Evolutionary conservation across 2,797 vertebrate species (phyloP).

Genomic region (Silurus lanzhouensis): DNA sequence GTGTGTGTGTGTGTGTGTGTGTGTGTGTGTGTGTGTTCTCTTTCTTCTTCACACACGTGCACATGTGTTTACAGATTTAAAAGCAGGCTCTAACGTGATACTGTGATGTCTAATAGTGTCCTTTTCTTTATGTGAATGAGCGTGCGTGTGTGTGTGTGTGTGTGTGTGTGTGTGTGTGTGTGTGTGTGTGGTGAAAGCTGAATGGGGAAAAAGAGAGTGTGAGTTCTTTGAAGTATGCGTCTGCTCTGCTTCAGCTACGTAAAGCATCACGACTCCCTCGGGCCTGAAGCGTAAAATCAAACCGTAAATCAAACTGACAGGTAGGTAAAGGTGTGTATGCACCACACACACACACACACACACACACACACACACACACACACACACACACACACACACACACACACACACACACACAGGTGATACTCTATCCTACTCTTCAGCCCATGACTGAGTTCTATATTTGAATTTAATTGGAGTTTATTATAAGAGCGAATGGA

Average conservation of each 20-base stretch:
- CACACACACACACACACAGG: constrained; percentile 12
- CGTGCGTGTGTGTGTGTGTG: constrained; percentile 8
- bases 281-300: constrained; percentile 36
- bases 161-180: constrained; percentile 4
- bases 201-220: neutral
- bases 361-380: neutral
- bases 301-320: constrained; percentile 43
- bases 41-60: constrained; percentile 1
- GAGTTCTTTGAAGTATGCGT: constrained; percentile 34
- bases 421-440: neutral
- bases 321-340: constrained; percentile 20
- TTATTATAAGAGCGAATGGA: too few species aligned
- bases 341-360: neutral
- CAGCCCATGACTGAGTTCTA: neutral
- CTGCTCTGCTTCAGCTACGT: constrained; percentile 34
- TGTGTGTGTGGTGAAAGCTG: neutral
- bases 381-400: neutral
- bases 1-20: neutral
- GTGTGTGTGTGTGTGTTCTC: neutral
- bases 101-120: constrained; percentile 40
- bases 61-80: constrained; percentile 4
- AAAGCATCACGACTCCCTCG: constrained; percentile 22
- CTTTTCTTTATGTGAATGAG: constrained; percentile 19
- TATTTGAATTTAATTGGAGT: too few species aligned
- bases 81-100: constrained; percentile 27